Conservation (phyloP, 2,888 invertebrate genomes). For the Lydus trimaculatus region DNA sequence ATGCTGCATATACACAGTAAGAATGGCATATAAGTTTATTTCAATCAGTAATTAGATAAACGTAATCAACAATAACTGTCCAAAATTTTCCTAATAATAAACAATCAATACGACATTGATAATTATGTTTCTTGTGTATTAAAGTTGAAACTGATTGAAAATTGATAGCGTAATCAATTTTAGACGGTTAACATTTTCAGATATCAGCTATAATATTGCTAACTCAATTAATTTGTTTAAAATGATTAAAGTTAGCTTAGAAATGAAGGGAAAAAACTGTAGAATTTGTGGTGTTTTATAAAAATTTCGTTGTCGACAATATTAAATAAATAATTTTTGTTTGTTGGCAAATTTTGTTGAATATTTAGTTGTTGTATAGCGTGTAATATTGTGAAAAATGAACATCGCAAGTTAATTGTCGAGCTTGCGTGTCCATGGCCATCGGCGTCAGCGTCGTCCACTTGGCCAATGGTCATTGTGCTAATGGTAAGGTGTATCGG, state of each 20-base stretch:
- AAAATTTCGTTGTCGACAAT: too few species aligned
- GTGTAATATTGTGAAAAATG: constrained; percentile 32
- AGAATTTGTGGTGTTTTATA: too few species aligned
- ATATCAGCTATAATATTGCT: background rate
- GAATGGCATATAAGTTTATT: constrained; percentile 10
- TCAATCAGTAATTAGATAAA: constrained; percentile 18
- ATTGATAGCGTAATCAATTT: constrained; percentile 5
- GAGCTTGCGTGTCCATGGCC: constrained; percentile 37
- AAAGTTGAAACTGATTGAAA: background rate
- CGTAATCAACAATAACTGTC: too few species aligned
- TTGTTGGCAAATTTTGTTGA: constrained; percentile 7
- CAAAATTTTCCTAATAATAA: too few species aligned
- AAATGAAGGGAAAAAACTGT: too few species aligned
- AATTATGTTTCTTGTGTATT: too few species aligned
- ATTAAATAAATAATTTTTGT: background rate
- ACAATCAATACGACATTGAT: too few species aligned
- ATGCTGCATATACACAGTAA: background rate
- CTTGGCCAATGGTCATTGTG: constrained; percentile 54
- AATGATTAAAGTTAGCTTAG: too few species aligned
- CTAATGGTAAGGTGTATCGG: constrained; percentile 57
- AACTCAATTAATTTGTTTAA: constrained; percentile 22
- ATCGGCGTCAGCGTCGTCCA: constrained; percentile 37
- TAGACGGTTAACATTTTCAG: background rate
- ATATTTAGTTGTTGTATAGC: constrained; percentile 18
- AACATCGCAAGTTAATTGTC: constrained; percentile 34